Conservation (phyloP, 2,888 invertebrate species). For the Machimus rusticus region DNA sequence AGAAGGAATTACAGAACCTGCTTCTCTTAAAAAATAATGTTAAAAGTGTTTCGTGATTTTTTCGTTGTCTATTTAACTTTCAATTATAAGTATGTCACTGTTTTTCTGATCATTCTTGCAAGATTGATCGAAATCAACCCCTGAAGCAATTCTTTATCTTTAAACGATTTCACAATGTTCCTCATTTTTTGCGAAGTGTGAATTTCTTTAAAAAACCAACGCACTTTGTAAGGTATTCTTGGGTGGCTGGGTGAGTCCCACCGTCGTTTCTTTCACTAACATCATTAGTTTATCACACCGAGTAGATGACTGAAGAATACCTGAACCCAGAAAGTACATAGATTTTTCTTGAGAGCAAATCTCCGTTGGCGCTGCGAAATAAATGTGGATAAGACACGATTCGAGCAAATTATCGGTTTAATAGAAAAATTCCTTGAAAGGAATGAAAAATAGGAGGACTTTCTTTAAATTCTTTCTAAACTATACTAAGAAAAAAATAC, state of each 20-base stretch:
- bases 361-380: background rate
- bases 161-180: background rate
- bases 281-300: background rate
- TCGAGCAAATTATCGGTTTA: background rate
- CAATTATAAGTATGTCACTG: background rate
- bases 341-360: background rate
- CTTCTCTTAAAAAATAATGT: background rate
- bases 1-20: background rate
- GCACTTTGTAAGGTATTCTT: background rate
- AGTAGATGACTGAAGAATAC: background rate
- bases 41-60: background rate
- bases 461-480: background rate
- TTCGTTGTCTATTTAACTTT: background rate
- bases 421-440: background rate
- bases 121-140: background rate
- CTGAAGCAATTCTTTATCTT: background rate
- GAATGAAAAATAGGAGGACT: background rate
- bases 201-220: background rate
- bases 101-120: background rate
- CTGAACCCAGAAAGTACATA: background rate
- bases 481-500: background rate
- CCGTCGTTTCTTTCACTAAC: background rate
- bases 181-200: background rate
- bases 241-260: background rate
- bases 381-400: background rate